Conservation (phyloP, 2,797 vertebrate genomes). For the Chaetophractus vellerosus region DNA sequence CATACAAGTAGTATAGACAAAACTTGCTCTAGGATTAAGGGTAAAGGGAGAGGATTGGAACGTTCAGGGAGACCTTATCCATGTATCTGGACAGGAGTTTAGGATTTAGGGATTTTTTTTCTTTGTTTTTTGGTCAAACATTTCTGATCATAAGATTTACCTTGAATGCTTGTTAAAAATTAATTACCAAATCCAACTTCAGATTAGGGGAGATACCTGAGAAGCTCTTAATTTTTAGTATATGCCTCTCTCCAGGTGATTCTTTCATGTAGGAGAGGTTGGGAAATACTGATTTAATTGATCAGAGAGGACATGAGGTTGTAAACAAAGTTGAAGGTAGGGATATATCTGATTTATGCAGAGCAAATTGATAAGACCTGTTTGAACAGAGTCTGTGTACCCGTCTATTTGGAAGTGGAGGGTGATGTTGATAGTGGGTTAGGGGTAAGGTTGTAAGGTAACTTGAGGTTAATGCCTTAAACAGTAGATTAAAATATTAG, state of each 20-base stretch:
- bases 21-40: conserved; percentile 61
- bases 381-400: conserved; percentile 62
- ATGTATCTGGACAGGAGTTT: conserved; percentile 5
- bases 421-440: conserved; percentile 16
- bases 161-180: conserved; percentile 63
- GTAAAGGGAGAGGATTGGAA: not conserved
- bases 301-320: conserved; percentile 1
- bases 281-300: conserved; percentile 28
- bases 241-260: not conserved
- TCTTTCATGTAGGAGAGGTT: conserved; percentile 36
- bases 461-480: conserved; percentile 47
- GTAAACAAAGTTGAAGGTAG: not conserved
- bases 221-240: conserved; percentile 53
- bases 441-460: conserved; percentile 59
- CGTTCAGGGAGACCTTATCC: conserved; percentile 43
- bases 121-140: not conserved
- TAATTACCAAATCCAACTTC: conserved; percentile 30
- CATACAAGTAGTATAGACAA: conserved; percentile 44
- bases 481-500: conserved; percentile 15
- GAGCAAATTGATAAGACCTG: not conserved
- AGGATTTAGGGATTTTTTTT: not conserved
- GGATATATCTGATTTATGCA: conserved; percentile 9
- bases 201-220: not conserved
- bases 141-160: conserved; percentile 52
- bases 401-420: not conserved